phyloP scores from a whole-genome alignment of 2,113 vertebrate species.

The Hippocampus barbouri region DNA sequence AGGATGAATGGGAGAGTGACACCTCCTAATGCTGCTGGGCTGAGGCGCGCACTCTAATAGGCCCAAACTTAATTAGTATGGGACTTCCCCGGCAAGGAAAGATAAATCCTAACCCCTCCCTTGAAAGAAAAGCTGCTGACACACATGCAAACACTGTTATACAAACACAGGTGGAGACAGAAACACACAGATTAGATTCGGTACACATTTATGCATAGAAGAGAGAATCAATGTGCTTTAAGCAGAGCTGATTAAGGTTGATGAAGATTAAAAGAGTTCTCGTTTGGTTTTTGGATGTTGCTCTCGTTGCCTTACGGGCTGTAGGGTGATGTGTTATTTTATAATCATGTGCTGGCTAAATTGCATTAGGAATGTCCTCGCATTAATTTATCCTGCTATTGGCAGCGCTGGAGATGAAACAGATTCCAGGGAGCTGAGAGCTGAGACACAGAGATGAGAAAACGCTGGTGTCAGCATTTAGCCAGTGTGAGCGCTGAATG shows the following conservation, averaged over 20 bases:
- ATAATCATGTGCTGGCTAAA: conserved; percentile 63
- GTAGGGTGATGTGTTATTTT: conserved; percentile 61
- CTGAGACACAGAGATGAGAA: conserved; percentile 58
- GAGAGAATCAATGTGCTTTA: conserved; percentile 6
- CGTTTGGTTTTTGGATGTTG: conserved; percentile 19
- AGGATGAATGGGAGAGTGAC: conserved; percentile 52
- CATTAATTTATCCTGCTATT: conserved; percentile 74
- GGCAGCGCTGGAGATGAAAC: conserved; percentile 72
- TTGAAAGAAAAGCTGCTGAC: conserved; percentile 45
- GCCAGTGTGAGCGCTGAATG: conserved; percentile 6
- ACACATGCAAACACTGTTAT: conserved; percentile 22
- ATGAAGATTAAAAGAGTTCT: conserved; percentile 22
- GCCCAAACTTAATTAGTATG: conserved; percentile 62
- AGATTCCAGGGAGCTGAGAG: conserved; percentile 66
- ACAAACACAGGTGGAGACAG: conserved; percentile 24
- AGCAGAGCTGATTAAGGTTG: conserved; percentile 30
- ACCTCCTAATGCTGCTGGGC: conserved; percentile 53
- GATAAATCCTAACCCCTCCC: conserved; percentile 48
- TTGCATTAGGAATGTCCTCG: conserved; percentile 69
- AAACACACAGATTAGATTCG: conserved; percentile 17
- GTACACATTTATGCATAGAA: not conserved
- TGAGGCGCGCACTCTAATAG: conserved; percentile 50
- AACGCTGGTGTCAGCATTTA: conserved; percentile 60
- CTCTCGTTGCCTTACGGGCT: conserved; percentile 45
- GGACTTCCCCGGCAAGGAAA: conserved; percentile 36